A percentile compares a stretch with the other conserved stretches of the same genome.
Evolutionary conservation across 2,113 vertebrate species (phyloP).

Genomic region (Forbesichthys papilliferus): DNA sequence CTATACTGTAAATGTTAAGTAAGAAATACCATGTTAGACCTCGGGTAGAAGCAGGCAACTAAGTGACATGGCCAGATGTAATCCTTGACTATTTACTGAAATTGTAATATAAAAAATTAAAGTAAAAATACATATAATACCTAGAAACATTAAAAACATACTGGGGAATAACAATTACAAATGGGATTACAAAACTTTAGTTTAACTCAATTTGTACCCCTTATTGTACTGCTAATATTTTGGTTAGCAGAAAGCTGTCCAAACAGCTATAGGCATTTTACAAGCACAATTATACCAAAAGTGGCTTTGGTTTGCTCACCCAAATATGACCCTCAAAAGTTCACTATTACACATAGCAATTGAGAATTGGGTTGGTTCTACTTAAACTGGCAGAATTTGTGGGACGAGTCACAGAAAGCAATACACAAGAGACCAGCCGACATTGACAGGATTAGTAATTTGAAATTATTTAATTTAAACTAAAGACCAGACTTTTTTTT

Average conservation of each 20-base stretch:
- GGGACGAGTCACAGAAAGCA: neutral
- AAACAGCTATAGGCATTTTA: slow-evolving; percentile 6
- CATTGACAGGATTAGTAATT: slow-evolving; percentile 16
- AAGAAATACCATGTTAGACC: no score
- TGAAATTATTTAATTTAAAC: slow-evolving; percentile 19
- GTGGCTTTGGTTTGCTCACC: slow-evolving; percentile 10
- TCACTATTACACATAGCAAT: slow-evolving; percentile 9
- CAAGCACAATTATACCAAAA: slow-evolving; percentile 22
- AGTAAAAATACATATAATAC: no score
- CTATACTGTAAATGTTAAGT: no score
- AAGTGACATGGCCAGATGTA: no score
- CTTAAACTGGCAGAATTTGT: slow-evolving; percentile 8
- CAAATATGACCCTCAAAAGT: slow-evolving; percentile 9
- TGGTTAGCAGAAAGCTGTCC: slow-evolving; percentile 11
- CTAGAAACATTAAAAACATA: neutral
- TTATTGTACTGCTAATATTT: neutral
- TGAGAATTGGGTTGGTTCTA: slow-evolving; percentile 6
- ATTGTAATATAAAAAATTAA: no score
- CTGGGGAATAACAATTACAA: neutral
- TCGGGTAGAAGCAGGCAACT: no score
- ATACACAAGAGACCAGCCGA: slow-evolving; percentile 18
- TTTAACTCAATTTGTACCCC: neutral
- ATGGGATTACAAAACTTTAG: no score
- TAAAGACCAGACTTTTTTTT: slow-evolving; percentile 13
- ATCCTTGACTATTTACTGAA: no score